Evolutionary conservation across 2,113 vertebrate species (phyloP).

Genomic region (Cricetomys ansorgei): DNA sequence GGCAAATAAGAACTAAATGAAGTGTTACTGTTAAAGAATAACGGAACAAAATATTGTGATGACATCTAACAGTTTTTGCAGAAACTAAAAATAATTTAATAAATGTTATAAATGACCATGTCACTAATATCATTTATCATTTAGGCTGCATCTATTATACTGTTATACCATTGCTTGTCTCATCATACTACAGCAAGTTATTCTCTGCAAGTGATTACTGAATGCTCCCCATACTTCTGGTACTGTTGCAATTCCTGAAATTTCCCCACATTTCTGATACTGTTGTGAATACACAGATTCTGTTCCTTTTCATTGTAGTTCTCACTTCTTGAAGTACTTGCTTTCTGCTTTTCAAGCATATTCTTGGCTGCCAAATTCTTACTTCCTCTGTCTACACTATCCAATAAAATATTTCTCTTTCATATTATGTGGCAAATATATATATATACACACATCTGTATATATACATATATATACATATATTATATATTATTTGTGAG

Average conservation of each 20-base stretch:
- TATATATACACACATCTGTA: too few relatives aligned
- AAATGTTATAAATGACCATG: neutral
- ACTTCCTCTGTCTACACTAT: neutral
- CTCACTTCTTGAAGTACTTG: neutral
- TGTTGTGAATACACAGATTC: neutral
- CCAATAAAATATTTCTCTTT: neutral
- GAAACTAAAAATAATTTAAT: neutral
- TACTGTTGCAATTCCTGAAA: too few relatives aligned
- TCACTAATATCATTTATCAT: neutral
- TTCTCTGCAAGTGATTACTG: neutral
- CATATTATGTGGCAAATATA: neutral
- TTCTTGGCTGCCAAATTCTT: neutral
- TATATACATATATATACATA: too few relatives aligned
- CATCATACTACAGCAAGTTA: neutral
- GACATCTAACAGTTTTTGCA: neutral
- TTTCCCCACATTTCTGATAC: too few relatives aligned
- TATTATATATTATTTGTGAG: neutral
- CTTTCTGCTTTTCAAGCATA: neutral
- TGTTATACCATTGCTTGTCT: neutral
- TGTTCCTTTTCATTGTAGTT: neutral
- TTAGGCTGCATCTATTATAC: neutral
- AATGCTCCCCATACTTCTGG: accelerated
- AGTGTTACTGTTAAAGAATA: neutral
- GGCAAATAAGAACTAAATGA: neutral
- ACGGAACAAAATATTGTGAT: neutral